These are phyloP conservation scores for Pelodiscus sinensis DNA, from an alignment of 2,113 vertebrate genomes.

Conservation along the genomic window DNA sequence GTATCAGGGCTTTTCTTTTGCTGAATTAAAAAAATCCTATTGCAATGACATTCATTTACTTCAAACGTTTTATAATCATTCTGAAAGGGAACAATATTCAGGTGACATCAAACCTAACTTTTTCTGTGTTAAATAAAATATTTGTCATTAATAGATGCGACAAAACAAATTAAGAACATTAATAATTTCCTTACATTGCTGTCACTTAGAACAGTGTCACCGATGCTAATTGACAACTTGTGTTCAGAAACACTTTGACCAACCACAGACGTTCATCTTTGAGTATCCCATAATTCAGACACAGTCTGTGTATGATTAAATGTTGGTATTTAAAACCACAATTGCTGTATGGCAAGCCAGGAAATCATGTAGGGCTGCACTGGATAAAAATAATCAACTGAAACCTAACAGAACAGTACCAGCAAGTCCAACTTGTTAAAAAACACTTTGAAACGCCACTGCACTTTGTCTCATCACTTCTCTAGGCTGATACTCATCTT, in stretches of 20 bases:
- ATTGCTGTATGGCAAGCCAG: neutral
- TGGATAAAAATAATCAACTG: neutral
- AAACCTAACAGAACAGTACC: neutral
- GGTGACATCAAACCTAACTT: neutral
- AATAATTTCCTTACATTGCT: constrained; percentile 18
- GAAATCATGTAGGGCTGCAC: constrained; percentile 8
- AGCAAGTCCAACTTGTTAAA: neutral
- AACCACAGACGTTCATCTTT: neutral
- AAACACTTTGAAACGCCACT: neutral
- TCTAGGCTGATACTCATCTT: neutral
- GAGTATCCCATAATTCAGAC: neutral
- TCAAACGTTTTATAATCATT: neutral
- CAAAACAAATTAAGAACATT: neutral
- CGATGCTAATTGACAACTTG: neutral
- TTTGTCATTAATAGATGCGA: neutral
- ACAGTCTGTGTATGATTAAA: neutral
- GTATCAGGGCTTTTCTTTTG: neutral
- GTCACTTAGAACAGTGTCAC: no score
- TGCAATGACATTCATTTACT: neutral
- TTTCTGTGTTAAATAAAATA: neutral
- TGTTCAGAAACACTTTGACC: neutral
- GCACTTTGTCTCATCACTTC: neutral
- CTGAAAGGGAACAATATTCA: neutral
- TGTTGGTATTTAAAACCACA: neutral
- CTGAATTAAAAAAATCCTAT: neutral